Evolutionary conservation across 2,888 invertebrate genomes (phyloP), one percentile per base, ranked within the genome.

Genomic region (Loripinus fragilis): DNA sequence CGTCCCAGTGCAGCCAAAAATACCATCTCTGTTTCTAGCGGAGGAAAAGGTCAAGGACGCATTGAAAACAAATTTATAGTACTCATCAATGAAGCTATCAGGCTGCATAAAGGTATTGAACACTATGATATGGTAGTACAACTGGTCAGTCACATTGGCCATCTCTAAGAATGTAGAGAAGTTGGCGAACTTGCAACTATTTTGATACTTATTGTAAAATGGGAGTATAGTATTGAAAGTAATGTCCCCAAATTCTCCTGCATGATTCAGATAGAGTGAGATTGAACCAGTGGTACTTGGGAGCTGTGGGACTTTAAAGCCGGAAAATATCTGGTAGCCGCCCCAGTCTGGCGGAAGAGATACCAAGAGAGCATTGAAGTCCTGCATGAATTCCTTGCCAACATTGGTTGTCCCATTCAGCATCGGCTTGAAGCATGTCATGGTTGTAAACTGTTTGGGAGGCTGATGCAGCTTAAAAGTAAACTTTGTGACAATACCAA

Each of bases 301-400:
- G 0, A 23, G 25, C 20, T 42, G 55, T 1, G 76, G 69, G 2
- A 55, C 28, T 5, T 33, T 28, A 5, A 28, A 28, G 3, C 71
- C 60, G 17, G 68, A 71, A n/a, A 75, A 70, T 0, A 83, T 70
- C 25, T 75, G 69, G 48, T 83, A 83, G 5, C 83, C 83, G 3
- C 83, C 83, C 83, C 83, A 83, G 72, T 83, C 83, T 25, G 83
- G 77, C 0, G 83, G 80, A 0, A 83, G 65, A 10, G 77, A 72
- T 23, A 64, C 68, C 1, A 77, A 38, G 17, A 83, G 67, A n/a
- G 69, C 25, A 60, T 80, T 73, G 30, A 83, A 64, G 0, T n/a
- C 50, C 20, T 75, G 33, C 30, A 83, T 45, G 52, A 78, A 78
- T 0, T 38, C 55, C 10, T 45, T n/a, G 15, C 76, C 79, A 0